These are phyloP conservation scores for Varroa destructor DNA, from an alignment of 1,140 invertebrate genomes.

Conservation along the genomic window DNA sequence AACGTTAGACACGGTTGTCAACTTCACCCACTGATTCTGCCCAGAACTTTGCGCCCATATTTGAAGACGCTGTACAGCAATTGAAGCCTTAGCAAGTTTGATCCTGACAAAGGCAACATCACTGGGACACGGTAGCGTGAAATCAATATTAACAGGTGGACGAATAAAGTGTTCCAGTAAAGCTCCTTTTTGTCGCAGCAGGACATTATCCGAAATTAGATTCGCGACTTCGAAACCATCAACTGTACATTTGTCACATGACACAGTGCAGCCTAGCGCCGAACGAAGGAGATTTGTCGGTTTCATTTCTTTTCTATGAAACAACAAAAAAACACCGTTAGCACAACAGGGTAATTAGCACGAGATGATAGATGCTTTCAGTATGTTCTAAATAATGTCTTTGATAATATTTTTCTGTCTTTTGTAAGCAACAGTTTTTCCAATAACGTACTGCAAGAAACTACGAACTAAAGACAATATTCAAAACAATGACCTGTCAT, in stretches of 20 bases:
- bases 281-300: not conserved
- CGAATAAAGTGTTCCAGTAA: constrained; percentile 23
- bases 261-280: not conserved
- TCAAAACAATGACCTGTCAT: too few species aligned
- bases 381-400: too few species aligned
- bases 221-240: not conserved
- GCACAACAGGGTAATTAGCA: too few species aligned
- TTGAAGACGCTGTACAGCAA: constrained; percentile 11
- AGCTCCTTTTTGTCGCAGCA: constrained; percentile 2
- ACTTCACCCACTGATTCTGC: not conserved
- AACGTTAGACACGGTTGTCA: not conserved
- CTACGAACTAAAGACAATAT: too few species aligned
- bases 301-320: not conserved
- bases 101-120: not conserved
- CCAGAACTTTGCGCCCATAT: constrained; percentile 2
- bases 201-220: constrained; percentile 5
- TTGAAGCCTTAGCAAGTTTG: constrained; percentile 11
- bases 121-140: not conserved
- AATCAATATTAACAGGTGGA: constrained; percentile 20
- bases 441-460: too few species aligned
- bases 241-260: constrained; percentile 7
- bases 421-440: too few species aligned
- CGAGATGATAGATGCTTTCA: too few species aligned
- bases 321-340: too few species aligned
- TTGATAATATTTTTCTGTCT: too few species aligned